Conservation (phyloP, 2,797 vertebrate species). For the Anas acuta region DNA sequence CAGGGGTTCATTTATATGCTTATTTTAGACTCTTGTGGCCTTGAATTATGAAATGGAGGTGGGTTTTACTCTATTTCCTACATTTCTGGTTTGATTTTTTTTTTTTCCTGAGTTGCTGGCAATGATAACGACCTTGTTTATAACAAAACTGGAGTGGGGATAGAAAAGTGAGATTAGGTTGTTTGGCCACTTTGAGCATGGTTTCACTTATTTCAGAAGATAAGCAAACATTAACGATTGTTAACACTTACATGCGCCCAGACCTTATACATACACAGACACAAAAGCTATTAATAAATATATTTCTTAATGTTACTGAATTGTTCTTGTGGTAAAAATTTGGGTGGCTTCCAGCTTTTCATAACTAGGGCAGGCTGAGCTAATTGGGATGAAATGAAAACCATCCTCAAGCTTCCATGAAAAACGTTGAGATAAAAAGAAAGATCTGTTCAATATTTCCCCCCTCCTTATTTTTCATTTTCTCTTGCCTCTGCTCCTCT, state of each 20-base stretch:
- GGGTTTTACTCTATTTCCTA: constrained; percentile 2
- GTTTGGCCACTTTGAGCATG: neutral
- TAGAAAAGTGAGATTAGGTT: neutral
- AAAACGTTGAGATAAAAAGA: neutral
- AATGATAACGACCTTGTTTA: neutral
- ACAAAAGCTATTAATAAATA: constrained; percentile 38
- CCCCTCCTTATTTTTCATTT: constrained; percentile 22
- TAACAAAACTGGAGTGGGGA: neutral
- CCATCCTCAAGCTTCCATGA: neutral
- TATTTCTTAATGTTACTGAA: neutral
- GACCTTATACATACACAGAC: neutral
- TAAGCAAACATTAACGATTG: neutral
- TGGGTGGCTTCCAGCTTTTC: constrained; percentile 14
- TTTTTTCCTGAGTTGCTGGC: constrained; percentile 11
- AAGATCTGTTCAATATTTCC: neutral
- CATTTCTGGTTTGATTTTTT: neutral
- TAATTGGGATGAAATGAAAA: constrained; percentile 41
- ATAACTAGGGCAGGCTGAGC: neutral
- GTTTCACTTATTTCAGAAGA: constrained; percentile 1
- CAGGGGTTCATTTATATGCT: neutral
- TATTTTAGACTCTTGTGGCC: constrained; percentile 29
- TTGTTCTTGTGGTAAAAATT: neutral
- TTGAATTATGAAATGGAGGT: neutral
- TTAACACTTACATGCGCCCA: neutral
- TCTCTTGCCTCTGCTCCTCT: neutral